phyloP scores from a whole-genome alignment of 2,113 vertebrate genomes.

The Ciconia boyciana region DNA sequence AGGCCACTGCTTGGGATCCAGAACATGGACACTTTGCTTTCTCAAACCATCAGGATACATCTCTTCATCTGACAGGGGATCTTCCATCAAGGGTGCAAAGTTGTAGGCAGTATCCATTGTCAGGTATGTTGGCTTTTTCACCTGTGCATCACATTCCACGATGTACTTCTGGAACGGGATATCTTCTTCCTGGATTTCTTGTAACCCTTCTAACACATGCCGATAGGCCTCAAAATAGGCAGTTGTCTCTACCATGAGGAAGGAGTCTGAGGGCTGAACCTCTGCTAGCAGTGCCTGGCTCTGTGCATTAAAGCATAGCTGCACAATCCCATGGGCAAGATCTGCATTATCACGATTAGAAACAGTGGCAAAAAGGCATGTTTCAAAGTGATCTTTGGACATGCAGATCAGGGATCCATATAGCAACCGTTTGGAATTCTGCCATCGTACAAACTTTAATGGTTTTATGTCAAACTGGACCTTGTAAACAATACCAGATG shows the following conservation, averaged over 20 bases:
- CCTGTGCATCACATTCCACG: conserved; percentile 80
- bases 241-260: conserved; percentile 93
- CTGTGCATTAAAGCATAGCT: conserved; percentile 81
- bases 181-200: conserved; percentile 78
- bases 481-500: conserved; percentile 80
- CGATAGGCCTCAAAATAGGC: conserved; percentile 95
- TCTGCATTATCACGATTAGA: conserved; percentile 77
- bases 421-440: conserved; percentile 89
- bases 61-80: background rate
- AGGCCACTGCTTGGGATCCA: conserved; percentile 80
- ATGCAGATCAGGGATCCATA: conserved; percentile 92
- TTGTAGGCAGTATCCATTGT: conserved; percentile 66
- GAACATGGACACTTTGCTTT: conserved; percentile 59
- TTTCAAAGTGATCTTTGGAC: conserved; percentile 90
- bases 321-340: conserved; percentile 76
- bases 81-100: conserved; percentile 69
- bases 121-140: conserved; percentile 82
- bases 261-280: conserved; percentile 77
- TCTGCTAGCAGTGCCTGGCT: conserved; percentile 76
- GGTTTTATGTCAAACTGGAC: conserved; percentile 84
- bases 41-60: background rate
- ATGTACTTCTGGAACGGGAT: conserved; percentile 95
- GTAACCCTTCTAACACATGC: conserved; percentile 88
- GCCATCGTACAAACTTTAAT: conserved; percentile 87
- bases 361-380: conserved; percentile 89